A percentile compares a stretch with the other conserved stretches of the same genome.
phyloP scores from a whole-genome alignment of 92 coral and sea anemone genomes.

The Epizoanthus rinbou region DNA sequence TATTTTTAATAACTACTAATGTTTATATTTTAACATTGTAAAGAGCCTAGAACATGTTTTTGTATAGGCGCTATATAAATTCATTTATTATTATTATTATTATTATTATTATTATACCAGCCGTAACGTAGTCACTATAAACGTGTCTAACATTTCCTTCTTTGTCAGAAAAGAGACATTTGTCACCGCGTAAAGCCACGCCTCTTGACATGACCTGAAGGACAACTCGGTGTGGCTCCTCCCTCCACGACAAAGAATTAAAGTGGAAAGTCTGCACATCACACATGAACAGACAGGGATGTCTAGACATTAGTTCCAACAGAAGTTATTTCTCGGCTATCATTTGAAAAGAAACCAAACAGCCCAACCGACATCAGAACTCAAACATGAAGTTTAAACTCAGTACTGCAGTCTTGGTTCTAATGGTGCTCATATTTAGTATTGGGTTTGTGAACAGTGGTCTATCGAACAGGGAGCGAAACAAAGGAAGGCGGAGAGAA shows the following conservation, averaged over 20 bases:
- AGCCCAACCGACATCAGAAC: constrained; percentile 5
- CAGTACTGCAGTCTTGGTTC: constrained; percentile 5
- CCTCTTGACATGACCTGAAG: not conserved
- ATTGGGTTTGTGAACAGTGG: constrained; percentile 4
- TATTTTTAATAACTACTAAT: too few relatives aligned
- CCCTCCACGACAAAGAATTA: not conserved
- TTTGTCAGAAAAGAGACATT: too few relatives aligned
- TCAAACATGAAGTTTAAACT: constrained; percentile 4
- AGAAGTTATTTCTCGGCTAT: not conserved
- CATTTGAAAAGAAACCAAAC: not conserved
- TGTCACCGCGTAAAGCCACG: not conserved
- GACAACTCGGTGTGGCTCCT: not conserved
- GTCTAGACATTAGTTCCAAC: not conserved
- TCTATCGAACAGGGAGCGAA: not conserved
- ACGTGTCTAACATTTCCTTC: too few relatives aligned
- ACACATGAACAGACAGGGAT: not conserved
- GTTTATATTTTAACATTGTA: too few relatives aligned
- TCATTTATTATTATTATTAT: too few relatives aligned
- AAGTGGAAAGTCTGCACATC: not conserved
- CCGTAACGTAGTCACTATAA: too few relatives aligned
- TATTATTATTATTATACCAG: too few relatives aligned
- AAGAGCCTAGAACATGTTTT: too few relatives aligned
- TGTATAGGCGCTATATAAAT: too few relatives aligned
- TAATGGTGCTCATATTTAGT: not conserved
- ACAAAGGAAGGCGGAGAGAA: not conserved